Evolutionary conservation across 2,113 vertebrate species (phyloP).

Genomic region (Periophthalmus modestus): DNA sequence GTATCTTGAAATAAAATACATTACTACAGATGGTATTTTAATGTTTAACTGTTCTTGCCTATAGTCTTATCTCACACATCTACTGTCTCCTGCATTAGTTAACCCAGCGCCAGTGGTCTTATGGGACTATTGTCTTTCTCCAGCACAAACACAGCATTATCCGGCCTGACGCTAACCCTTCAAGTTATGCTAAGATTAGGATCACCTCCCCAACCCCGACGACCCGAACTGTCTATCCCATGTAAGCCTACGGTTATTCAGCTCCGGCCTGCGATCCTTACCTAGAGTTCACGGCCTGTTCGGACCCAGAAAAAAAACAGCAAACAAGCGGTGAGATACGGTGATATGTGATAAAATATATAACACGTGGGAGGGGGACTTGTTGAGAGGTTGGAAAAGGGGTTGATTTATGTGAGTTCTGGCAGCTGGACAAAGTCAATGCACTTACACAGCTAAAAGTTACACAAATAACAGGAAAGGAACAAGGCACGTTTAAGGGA

Average conservation of each 20-base stretch:
- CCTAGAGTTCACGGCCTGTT: neutral
- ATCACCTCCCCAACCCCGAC: constrained; percentile 1
- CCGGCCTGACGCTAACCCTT: constrained; percentile 3
- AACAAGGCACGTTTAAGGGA: constrained; percentile 14
- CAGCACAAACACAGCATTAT: constrained; percentile 30
- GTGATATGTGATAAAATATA: constrained; percentile 6
- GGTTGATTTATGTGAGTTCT: constrained; percentile 17
- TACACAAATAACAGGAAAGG: constrained; percentile 40
- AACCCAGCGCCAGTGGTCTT: constrained; percentile 23
- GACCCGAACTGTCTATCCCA: constrained; percentile 27
- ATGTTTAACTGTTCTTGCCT: neutral
- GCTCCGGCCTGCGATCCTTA: constrained; percentile 11
- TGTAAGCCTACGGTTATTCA: constrained; percentile 15
- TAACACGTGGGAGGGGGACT: constrained; percentile 13
- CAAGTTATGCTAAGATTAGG: constrained; percentile 24
- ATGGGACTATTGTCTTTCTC: constrained; percentile 2
- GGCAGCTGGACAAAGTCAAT: constrained; percentile 49
- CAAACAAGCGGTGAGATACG: constrained; percentile 6
- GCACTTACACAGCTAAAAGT: constrained; percentile 23
- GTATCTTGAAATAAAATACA: neutral
- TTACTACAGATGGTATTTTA: neutral
- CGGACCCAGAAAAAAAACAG: constrained; percentile 2
- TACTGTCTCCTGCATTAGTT: constrained; percentile 34
- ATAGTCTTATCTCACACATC: neutral
- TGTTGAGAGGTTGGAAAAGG: constrained; percentile 33